Base-by-base conservation (phyloP, 1,140 invertebrate genomes). In the Sipha flava region DNA sequence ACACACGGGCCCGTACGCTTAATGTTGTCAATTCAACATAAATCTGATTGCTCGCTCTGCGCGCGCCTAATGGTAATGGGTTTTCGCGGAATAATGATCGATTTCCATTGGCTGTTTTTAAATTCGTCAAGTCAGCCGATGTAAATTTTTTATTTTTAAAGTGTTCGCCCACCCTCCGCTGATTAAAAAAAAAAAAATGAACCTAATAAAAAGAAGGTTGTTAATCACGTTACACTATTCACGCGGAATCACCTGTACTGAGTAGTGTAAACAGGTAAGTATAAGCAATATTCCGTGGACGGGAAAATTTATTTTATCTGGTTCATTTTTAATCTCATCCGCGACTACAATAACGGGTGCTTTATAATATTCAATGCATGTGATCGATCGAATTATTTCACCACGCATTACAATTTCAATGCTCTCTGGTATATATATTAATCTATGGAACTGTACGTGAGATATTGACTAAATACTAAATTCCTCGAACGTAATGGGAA, bases 1-100 rank as follows among this genome's bases (percentile, higher is more conserved):
- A 54, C 14, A 57, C 49, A 18, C 59, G 31, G 10, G 34, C 21
- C n/a, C 62, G 29, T 47, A 0, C 49, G 49, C 52, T 59, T 77
- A 57, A 59, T 59, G 73, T 77, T 77, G 73, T 77, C 73, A 40
- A 77, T 77, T 77, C 49, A 26, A 77, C 73, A 77, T 77, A 77
- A 77, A 77, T 77, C 73, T 40, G 73, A 77, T 77, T 77, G 73
- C 49, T 54, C 47, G 23, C 31, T 59, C 59, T 40, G 49, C 73
- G 49, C 23, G n/a, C 40, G 14, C 37, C 26, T 5, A 26, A 59
- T 18, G 47, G 29, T 77, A 57, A 77, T 77, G 73, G 73, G 21
- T 37, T 77, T 43, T 40, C 29, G 49, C 16, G 52, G 10, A 57
- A 77, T 40, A 47, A 47, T 26, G 31, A 77, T 77, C 73, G 73